A percentile compares a stretch with the other conserved stretches of the same genome.
phyloP scores from a whole-genome alignment of 2,888 invertebrate species.

The Alloscopus bannaensis region DNA sequence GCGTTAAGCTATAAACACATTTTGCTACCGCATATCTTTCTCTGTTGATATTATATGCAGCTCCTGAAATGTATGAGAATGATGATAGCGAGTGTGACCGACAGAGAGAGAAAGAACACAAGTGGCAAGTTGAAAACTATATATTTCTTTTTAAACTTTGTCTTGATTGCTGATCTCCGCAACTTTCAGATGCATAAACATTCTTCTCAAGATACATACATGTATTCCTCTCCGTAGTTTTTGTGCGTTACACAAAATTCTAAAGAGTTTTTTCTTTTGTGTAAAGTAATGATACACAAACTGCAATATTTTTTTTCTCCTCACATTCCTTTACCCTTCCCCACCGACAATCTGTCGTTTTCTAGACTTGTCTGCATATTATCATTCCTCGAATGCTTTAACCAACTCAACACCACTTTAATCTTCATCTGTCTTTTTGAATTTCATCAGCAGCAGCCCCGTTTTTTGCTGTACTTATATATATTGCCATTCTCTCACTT shows the following conservation, averaged over 20 bases:
- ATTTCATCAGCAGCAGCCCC: slow-evolving; percentile 2
- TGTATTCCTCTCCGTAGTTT: background rate
- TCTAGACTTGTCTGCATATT: slow-evolving; percentile 16
- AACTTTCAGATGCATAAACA: slow-evolving; percentile 12
- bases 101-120: no score
- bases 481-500: no score
- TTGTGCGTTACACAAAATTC: background rate
- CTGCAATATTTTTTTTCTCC: background rate
- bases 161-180: slow-evolving; percentile 19
- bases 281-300: background rate
- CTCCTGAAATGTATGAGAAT: no score
- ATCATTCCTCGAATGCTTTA: slow-evolving; percentile 28
- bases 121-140: background rate
- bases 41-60: no score
- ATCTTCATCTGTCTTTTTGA: background rate
- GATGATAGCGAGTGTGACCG: no score
- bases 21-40: slow-evolving; percentile 3
- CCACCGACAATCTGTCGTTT: slow-evolving; percentile 26
- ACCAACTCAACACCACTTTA: slow-evolving; percentile 22
- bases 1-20: no score
- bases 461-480: slow-evolving; percentile 3
- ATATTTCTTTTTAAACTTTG: background rate
- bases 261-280: no score
- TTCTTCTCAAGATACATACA: background rate
- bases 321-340: slow-evolving; percentile 25